Conservation (phyloP, 2,113 vertebrate species). For the Pipra filicauda region DNA sequence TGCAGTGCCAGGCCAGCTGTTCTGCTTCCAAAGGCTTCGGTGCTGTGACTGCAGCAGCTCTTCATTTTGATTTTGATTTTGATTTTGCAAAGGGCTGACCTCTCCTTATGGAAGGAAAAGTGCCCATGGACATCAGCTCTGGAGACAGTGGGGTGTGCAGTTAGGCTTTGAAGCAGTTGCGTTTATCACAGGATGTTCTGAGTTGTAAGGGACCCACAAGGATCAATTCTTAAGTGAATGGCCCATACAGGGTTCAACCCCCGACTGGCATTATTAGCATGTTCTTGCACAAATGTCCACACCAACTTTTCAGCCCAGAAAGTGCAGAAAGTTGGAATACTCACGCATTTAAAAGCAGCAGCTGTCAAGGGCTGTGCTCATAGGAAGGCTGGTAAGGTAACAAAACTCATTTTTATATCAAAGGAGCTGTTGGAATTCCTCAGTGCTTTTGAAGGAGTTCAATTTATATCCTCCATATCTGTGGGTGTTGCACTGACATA, state of each 20-base stretch:
- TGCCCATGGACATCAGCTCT: not conserved
- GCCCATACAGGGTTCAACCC: not conserved
- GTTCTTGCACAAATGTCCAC: not conserved
- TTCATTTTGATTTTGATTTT: not conserved
- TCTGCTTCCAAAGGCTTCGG: not conserved
- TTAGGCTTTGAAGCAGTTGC: not conserved
- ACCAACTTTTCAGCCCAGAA: not conserved
- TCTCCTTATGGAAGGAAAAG: not conserved
- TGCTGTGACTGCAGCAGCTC: not conserved
- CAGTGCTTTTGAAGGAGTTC: not conserved
- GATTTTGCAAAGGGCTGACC: not conserved
- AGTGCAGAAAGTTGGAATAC: not conserved
- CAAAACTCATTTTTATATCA: not conserved
- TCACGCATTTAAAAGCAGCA: not conserved
- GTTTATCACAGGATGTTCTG: not conserved
- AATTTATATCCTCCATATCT: accelerated
- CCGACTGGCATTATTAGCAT: not conserved
- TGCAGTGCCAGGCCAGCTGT: not conserved
- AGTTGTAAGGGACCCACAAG: not conserved
- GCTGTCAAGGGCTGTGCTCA: not conserved
- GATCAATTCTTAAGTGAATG: not conserved
- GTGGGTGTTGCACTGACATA: not conserved
- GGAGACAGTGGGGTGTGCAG: accelerated
- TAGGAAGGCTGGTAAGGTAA: not conserved
- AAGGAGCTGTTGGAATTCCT: not conserved